These are phyloP conservation scores for Orchesellides sinensis DNA, from an alignment of 2,888 invertebrate species.

Conservation along the genomic window DNA sequence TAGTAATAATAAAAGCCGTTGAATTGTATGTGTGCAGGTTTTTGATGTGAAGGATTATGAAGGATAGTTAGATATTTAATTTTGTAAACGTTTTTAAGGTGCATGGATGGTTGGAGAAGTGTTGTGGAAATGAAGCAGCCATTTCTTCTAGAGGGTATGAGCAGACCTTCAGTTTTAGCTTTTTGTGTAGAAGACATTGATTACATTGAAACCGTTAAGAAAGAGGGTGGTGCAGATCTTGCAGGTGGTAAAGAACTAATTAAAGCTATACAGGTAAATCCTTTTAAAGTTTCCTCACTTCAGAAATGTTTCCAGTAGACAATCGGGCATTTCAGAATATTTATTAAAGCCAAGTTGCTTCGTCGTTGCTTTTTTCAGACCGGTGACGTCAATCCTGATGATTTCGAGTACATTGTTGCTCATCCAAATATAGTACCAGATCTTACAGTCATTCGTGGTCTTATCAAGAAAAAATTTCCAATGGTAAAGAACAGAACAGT, in stretches of 20 bases:
- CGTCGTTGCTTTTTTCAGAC: constrained; percentile 73
- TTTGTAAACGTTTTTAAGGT: constrained; percentile 80
- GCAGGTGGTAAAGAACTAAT: constrained; percentile 87
- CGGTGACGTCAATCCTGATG: constrained; percentile 77
- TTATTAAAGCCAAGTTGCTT: constrained; percentile 78
- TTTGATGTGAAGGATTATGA: no score
- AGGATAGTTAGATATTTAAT: constrained; percentile 71
- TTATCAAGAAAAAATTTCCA: constrained; percentile 88
- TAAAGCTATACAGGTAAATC: constrained; percentile 84
- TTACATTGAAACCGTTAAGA: constrained; percentile 80
- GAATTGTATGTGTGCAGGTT: no score
- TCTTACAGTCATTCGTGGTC: constrained; percentile 85
- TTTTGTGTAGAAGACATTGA: constrained; percentile 83
- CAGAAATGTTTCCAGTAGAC: no score
- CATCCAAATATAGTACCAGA: constrained; percentile 89
- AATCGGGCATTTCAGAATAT: no score
- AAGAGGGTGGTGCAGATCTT: constrained; percentile 84
- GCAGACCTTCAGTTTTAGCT: constrained; percentile 82
- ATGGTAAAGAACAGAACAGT: constrained; percentile 79
- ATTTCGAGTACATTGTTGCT: constrained; percentile 86
- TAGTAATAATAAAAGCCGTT: no score
- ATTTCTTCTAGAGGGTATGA: constrained; percentile 82
- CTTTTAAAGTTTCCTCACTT: no score
- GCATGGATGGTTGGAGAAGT: constrained; percentile 83
- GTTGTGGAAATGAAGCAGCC: constrained; percentile 83